Evolutionary conservation across 2,797 vertebrate genomes (phyloP).

Genomic region (Enteromius mattozi): DNA sequence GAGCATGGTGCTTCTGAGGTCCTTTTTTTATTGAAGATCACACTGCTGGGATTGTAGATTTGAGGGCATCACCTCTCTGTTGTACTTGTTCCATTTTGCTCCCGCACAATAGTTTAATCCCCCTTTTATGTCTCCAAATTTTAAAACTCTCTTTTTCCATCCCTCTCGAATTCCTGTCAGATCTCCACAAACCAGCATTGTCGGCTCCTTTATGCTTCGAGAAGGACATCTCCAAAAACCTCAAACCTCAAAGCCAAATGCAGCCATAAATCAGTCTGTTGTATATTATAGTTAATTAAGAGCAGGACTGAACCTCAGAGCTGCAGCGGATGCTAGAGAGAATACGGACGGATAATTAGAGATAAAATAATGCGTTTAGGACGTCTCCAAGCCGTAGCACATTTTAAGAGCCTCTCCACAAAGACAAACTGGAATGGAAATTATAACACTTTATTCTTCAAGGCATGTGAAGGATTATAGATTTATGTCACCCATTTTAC

Average conservation of each 20-base stretch:
- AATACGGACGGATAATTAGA: constrained; percentile 73
- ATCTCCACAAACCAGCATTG: constrained; percentile 67
- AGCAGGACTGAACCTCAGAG: constrained; percentile 68
- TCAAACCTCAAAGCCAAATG: constrained; percentile 72
- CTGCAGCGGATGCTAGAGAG: constrained; percentile 64
- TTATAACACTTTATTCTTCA: constrained; percentile 63
- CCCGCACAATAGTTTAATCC: constrained; percentile 70
- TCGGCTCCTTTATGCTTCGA: constrained; percentile 70
- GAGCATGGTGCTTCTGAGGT: background rate
- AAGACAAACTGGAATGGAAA: constrained; percentile 64
- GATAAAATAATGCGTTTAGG: constrained; percentile 74
- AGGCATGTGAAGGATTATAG: constrained; percentile 61
- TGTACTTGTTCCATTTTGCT: constrained; percentile 66
- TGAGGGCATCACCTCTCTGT: constrained; percentile 64
- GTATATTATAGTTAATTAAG: constrained; percentile 78
- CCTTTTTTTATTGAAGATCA: constrained; percentile 39
- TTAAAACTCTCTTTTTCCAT: constrained; percentile 62
- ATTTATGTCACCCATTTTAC: constrained; percentile 38
- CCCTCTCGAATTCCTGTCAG: constrained; percentile 68
- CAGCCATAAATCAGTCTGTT: constrained; percentile 74
- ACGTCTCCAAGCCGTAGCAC: constrained; percentile 62
- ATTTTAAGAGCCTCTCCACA: constrained; percentile 54
- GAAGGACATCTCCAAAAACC: constrained; percentile 73
- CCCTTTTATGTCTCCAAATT: constrained; percentile 66
- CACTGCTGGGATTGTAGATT: constrained; percentile 52